Evolutionary conservation across 2,113 vertebrate species (phyloP).

Genomic region (Atlantisia rogersi): DNA sequence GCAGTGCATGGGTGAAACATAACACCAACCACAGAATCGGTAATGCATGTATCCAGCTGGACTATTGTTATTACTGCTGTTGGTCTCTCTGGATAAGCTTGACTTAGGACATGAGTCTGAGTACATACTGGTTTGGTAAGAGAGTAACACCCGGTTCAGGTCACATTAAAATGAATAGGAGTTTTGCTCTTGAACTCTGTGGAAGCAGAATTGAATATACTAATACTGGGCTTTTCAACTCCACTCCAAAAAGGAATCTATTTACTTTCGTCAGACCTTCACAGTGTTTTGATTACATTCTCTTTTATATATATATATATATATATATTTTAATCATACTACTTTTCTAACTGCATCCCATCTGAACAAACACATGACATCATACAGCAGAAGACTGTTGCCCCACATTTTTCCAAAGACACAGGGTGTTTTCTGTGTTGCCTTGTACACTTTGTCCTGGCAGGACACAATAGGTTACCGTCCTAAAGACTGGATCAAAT

Average conservation of each 20-base stretch:
- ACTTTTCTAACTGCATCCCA: neutral
- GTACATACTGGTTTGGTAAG: neutral
- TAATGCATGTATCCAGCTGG: neutral
- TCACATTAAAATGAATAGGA: neutral
- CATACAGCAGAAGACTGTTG: neutral
- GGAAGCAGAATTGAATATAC: neutral
- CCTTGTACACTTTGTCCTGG: neutral
- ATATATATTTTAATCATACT: neutral
- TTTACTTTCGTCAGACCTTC: neutral
- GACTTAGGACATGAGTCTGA: neutral
- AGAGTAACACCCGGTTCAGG: neutral
- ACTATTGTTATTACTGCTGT: neutral
- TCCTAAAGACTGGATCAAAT: neutral
- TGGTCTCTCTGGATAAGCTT: neutral
- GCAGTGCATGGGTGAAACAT: neutral
- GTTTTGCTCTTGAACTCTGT: neutral
- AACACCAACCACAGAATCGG: neutral
- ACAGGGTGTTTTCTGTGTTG: neutral
- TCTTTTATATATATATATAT: neutral
- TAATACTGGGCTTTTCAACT: neutral
- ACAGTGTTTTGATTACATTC: neutral
- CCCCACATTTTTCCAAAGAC: neutral
- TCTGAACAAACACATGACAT: neutral
- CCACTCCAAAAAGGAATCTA: neutral
- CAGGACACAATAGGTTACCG: neutral